A percentile compares a stretch with the other conserved stretches of the same genome.
phyloP scores from a whole-genome alignment of 2,113 vertebrate genomes.

The Pluvialis apricaria region DNA sequence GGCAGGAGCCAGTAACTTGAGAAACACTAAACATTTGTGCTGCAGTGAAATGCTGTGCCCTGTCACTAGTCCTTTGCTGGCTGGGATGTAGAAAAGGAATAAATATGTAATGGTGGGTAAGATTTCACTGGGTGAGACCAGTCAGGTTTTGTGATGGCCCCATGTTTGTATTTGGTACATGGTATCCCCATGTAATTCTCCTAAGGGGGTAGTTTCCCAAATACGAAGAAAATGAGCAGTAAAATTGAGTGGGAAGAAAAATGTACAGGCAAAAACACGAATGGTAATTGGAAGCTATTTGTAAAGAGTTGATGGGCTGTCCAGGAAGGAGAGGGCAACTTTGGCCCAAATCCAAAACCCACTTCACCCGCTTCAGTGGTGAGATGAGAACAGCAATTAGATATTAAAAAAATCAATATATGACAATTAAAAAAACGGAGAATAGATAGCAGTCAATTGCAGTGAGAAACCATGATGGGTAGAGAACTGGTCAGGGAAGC shows the following conservation, averaged over 20 bases:
- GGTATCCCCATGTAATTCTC: background rate
- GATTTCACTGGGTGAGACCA: background rate
- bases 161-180: background rate
- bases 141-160: background rate
- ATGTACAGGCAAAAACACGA: background rate
- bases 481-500: background rate
- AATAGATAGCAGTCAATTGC: background rate
- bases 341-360: conserved; percentile 34
- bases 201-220: background rate
- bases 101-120: background rate
- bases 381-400: conserved; percentile 57
- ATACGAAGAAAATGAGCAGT: background rate
- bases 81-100: background rate
- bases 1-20: background rate
- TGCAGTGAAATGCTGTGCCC: background rate
- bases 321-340: conserved; percentile 51
- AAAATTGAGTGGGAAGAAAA: conserved; percentile 14
- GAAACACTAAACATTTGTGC: background rate
- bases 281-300: conserved; percentile 36
- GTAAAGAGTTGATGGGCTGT: conserved; percentile 52
- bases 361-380: conserved; percentile 40
- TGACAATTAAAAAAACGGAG: conserved; percentile 45
- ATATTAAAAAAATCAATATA: conserved; percentile 57
- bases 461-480: background rate
- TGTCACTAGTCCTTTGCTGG: background rate